Conservation (phyloP, 92 coral and sea anemone species). For the Heteractis magnifica region DNA sequence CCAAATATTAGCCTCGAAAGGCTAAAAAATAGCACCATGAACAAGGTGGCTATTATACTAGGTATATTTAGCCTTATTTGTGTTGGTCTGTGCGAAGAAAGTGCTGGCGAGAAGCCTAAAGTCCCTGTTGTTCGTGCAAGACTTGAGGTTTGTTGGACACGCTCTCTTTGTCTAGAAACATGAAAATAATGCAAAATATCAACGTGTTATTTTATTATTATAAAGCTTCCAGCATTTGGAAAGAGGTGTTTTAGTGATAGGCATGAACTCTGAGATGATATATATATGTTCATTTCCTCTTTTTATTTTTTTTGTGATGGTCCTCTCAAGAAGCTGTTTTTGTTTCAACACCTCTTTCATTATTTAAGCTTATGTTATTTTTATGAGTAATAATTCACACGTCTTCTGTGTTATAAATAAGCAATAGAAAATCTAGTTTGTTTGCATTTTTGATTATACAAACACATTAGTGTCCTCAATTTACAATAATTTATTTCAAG, state of each 20-base stretch:
- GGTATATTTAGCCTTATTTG: constrained; percentile 23
- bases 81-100: constrained; percentile 28
- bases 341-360: background rate
- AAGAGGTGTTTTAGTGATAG: background rate
- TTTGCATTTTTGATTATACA: background rate
- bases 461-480: background rate
- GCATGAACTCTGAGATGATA: background rate
- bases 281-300: background rate
- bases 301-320: background rate
- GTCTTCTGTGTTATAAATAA: background rate
- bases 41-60: constrained; percentile 16
- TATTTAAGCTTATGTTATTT: background rate
- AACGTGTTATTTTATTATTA: background rate
- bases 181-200: background rate
- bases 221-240: background rate
- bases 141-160: constrained; percentile 54
- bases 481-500: too few relatives aligned
- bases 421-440: background rate
- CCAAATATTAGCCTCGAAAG: background rate
- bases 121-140: constrained; percentile 65
- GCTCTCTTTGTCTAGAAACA: background rate
- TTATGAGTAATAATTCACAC: background rate
- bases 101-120: constrained; percentile 11
- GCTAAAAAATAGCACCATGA: constrained; percentile 3
- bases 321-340: background rate